Percentiles rank a stretch among this genome's conserved stretches.
phyloP scores from a whole-genome alignment of 2,888 invertebrate genomes.

The Drosophila affinis region DNA sequence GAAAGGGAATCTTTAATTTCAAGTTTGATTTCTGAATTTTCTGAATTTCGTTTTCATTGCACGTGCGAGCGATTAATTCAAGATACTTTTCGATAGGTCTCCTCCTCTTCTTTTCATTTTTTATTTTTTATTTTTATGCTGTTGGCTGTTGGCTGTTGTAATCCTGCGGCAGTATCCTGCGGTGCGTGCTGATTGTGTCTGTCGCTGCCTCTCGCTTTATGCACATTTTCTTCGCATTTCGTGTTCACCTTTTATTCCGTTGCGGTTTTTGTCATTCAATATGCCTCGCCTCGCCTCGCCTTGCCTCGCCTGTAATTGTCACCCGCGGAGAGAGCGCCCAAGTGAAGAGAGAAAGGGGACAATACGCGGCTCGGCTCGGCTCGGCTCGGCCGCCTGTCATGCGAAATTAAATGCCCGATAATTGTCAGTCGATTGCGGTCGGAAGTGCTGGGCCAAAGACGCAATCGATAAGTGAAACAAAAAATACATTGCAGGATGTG shows the following conservation, averaged over 20 bases:
- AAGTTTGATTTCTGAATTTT: slow-evolving; percentile 30
- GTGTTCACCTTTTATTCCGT: slow-evolving; percentile 28
- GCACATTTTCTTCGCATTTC: slow-evolving; percentile 19
- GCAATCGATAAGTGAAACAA: background rate
- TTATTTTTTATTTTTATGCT: slow-evolving; percentile 14
- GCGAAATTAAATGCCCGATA: slow-evolving; percentile 61
- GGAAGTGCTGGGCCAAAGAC: slow-evolving; percentile 1
- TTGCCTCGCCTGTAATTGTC: slow-evolving; percentile 60
- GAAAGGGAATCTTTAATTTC: slow-evolving; percentile 29
- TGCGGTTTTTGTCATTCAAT: slow-evolving; percentile 66
- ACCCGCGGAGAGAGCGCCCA: slow-evolving; percentile 55
- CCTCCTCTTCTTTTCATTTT: slow-evolving; percentile 24
- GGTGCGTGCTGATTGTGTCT: slow-evolving; percentile 67
- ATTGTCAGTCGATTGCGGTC: slow-evolving; percentile 61
- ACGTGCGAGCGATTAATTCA: slow-evolving; percentile 70
- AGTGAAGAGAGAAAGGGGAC: slow-evolving; percentile 1
- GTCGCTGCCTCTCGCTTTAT: slow-evolving; percentile 20
- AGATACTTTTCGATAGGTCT: slow-evolving; percentile 13
- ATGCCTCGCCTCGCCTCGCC: slow-evolving; percentile 37
- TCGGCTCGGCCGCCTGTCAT: slow-evolving; percentile 5
- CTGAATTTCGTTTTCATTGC: slow-evolving; percentile 52
- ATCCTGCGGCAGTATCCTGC: slow-evolving; percentile 63
- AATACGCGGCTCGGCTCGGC: background rate
- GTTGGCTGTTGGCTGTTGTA: slow-evolving; percentile 26
- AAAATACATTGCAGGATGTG: background rate